Evolutionary conservation across 2,113 vertebrate genomes (phyloP).

Genomic region (Turdus rufiventris): DNA sequence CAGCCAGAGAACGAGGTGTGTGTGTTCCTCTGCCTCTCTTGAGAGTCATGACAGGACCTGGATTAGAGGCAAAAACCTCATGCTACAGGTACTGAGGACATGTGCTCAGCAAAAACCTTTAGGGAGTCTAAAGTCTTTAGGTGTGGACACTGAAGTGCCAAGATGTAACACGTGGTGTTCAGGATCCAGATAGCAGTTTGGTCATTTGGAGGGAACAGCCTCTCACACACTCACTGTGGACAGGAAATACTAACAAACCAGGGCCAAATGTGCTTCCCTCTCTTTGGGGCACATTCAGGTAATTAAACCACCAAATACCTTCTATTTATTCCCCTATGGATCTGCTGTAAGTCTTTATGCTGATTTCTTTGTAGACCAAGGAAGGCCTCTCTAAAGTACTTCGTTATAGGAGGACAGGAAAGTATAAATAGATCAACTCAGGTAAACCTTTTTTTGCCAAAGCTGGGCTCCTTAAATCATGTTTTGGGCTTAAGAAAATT

Average conservation of each 20-base stretch:
- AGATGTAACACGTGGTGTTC: rapidly evolving
- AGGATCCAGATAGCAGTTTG: neutral
- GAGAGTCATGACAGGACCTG: neutral
- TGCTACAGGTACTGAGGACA: neutral
- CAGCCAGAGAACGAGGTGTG: neutral
- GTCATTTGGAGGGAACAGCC: neutral
- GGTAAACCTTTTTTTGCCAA: neutral
- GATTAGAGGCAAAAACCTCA: rapidly evolving
- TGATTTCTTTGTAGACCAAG: neutral
- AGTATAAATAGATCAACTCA: neutral
- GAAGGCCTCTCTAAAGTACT: neutral
- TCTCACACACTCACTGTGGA: neutral
- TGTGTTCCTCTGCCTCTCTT: neutral
- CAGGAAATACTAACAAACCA: neutral
- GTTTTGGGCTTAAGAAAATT: neutral
- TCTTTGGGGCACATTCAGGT: neutral
- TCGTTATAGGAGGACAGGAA: neutral
- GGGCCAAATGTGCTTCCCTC: neutral
- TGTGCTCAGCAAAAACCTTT: neutral
- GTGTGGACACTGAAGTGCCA: neutral
- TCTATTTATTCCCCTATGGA: neutral
- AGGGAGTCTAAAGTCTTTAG: neutral
- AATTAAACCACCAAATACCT: neutral
- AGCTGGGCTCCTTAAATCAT: neutral
- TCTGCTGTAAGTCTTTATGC: neutral